Conservation (phyloP, 2,113 vertebrate genomes). For the Cryptomyrus ogoouensis region DNA sequence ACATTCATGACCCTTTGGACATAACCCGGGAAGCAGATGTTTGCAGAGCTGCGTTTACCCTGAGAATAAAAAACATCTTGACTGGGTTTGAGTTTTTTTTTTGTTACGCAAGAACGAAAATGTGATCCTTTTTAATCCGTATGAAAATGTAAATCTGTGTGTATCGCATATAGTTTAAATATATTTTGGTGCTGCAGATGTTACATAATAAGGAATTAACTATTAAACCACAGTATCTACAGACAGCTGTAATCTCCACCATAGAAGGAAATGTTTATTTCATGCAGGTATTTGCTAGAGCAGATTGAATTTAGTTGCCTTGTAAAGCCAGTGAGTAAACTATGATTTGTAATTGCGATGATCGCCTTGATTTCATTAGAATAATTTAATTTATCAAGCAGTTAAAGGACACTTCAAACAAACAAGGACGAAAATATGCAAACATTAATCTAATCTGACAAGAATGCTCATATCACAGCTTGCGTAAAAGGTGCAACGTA, state of each 20-base stretch:
- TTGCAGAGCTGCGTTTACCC: not conserved
- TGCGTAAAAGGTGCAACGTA: not conserved
- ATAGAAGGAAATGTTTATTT: not conserved
- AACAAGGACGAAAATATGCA: not conserved
- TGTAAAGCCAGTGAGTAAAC: not conserved
- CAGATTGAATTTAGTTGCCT: not conserved
- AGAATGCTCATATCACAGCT: not conserved
- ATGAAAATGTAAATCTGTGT: not conserved
- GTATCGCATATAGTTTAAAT: not conserved
- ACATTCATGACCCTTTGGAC: not conserved
- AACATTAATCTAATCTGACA: not conserved
- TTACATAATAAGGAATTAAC: not conserved
- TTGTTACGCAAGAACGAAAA: not conserved
- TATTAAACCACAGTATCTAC: not conserved
- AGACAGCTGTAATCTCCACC: not conserved
- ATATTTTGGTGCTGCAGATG: not conserved
- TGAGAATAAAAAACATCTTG: not conserved
- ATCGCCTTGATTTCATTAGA: not conserved
- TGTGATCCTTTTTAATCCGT: not conserved
- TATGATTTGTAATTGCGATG: not conserved
- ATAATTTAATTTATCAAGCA: not conserved
- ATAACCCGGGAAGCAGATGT: not conserved
- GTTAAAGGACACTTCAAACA: not conserved
- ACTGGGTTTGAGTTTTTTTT: not conserved
- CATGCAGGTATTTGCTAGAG: not conserved